Conservation (phyloP, 2,888 invertebrate genomes). For the Ophonus ardosiacus region DNA sequence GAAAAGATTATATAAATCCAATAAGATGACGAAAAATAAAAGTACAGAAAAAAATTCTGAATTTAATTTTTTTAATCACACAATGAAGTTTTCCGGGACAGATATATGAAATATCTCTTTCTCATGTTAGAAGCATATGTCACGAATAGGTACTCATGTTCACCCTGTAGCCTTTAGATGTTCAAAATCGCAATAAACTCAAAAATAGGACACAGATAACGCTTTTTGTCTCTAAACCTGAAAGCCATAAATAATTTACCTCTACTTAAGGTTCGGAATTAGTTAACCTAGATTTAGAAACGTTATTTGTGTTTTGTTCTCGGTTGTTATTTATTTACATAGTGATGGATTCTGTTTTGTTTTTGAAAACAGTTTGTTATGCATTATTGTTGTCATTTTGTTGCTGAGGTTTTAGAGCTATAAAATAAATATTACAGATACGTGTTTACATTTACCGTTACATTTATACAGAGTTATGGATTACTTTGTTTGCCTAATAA, state of each 20-base stretch:
- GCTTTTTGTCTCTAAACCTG: not conserved
- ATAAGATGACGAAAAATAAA: no score
- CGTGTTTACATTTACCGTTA: not conserved
- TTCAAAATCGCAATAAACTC: not conserved
- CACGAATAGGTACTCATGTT: no score
- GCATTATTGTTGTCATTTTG: constrained; percentile 21
- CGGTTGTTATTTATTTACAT: constrained; percentile 30
- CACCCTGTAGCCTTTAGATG: no score
- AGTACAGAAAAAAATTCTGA: no score
- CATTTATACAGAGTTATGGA: not conserved
- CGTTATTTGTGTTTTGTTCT: constrained; percentile 21
- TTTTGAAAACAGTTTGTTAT: constrained; percentile 36
- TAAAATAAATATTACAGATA: constrained; percentile 33
- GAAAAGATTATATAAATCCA: no score
- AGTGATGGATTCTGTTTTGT: constrained; percentile 26
- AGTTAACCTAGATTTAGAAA: constrained; percentile 27
- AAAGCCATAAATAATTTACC: constrained; percentile 14
- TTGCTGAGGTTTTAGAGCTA: constrained; percentile 10
- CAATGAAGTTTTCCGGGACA: no score
- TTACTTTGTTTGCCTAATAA: constrained; percentile 6
- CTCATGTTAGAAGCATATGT: no score
- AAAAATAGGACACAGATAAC: not conserved
- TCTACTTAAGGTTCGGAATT: constrained; percentile 6
- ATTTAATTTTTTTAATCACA: no score
- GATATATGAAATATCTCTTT: no score